These are phyloP conservation scores for Argyra leucocephala DNA, from an alignment of 2,888 invertebrate genomes.

Conservation along the genomic window DNA sequence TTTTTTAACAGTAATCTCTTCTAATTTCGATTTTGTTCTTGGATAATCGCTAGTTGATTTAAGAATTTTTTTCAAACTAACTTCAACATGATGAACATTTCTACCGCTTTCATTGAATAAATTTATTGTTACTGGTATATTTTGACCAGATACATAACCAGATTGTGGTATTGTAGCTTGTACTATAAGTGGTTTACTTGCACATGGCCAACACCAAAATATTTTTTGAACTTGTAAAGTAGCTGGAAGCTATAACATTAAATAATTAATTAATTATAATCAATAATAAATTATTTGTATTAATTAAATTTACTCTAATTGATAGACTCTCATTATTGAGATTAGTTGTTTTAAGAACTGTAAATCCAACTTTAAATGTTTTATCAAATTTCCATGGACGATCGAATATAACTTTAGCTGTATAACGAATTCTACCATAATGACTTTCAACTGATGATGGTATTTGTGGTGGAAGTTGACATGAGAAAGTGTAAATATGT, in stretches of 20 bases:
- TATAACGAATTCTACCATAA: constrained; percentile 69
- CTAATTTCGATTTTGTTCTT: background rate
- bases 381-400: constrained; percentile 77
- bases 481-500: constrained; percentile 68
- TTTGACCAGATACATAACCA: constrained; percentile 40
- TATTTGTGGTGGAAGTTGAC: constrained; percentile 57
- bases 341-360: constrained; percentile 67
- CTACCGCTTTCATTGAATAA: constrained; percentile 51
- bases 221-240: constrained; percentile 31
- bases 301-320: constrained; percentile 23
- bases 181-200: constrained; percentile 30
- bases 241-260: constrained; percentile 28
- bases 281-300: background rate
- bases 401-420: constrained; percentile 68
- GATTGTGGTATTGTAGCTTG: constrained; percentile 34
- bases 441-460: constrained; percentile 74
- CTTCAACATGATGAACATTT: constrained; percentile 42
- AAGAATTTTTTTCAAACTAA: constrained; percentile 44
- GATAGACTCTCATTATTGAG: constrained; percentile 60
- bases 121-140: constrained; percentile 41
- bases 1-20: constrained; percentile 29
- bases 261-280: background rate
- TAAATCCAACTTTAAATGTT: constrained; percentile 66
- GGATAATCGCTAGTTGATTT: constrained; percentile 9
- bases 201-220: constrained; percentile 31